Evolutionary conservation across 1,140 invertebrate genomes (phyloP).

Genomic region (Diachasmimorpha longicaudata): DNA sequence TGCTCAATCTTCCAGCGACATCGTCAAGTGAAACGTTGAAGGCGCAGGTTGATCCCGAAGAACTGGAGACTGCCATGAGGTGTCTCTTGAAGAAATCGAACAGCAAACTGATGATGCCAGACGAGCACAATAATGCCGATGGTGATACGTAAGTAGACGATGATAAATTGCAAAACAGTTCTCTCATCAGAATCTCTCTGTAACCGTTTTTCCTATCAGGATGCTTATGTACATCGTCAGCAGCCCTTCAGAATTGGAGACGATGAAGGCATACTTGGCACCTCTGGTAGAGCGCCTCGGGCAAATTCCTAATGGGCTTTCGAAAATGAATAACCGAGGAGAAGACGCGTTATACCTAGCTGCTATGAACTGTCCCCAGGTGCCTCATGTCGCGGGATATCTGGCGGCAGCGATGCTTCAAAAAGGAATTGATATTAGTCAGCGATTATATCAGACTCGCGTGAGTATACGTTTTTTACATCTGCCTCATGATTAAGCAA

Average conservation of each 20-base stretch:
- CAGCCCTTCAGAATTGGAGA: slow-evolving; percentile 38
- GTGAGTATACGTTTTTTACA: slow-evolving; percentile 26
- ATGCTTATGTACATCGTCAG: slow-evolving; percentile 46
- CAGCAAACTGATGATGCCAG: slow-evolving; percentile 30
- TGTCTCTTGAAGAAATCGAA: slow-evolving; percentile 39
- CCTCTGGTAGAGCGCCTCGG: slow-evolving; percentile 49
- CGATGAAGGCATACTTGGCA: slow-evolving; percentile 43
- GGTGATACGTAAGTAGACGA: slow-evolving; percentile 47
- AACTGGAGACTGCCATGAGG: slow-evolving; percentile 47
- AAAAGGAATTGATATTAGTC: slow-evolving; percentile 45
- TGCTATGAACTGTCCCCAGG: slow-evolving; percentile 45
- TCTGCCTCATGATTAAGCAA: too few relatives aligned
- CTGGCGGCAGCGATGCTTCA: slow-evolving; percentile 46
- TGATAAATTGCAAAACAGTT: not conserved
- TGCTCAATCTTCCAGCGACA: slow-evolving; percentile 43
- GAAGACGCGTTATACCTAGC: slow-evolving; percentile 52
- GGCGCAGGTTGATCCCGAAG: slow-evolving; percentile 36
- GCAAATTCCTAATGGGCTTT: slow-evolving; percentile 34
- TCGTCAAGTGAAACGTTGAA: slow-evolving; percentile 42
- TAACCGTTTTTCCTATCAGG: slow-evolving; percentile 26
- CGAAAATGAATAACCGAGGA: slow-evolving; percentile 39
- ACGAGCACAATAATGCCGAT: slow-evolving; percentile 47
- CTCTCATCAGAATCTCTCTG: not conserved
- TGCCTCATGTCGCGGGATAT: slow-evolving; percentile 47
- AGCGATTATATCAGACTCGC: slow-evolving; percentile 38